These are phyloP conservation scores for Meteorus sp. DNA, from an alignment of 1,140 invertebrate species.

Conservation along the genomic window DNA sequence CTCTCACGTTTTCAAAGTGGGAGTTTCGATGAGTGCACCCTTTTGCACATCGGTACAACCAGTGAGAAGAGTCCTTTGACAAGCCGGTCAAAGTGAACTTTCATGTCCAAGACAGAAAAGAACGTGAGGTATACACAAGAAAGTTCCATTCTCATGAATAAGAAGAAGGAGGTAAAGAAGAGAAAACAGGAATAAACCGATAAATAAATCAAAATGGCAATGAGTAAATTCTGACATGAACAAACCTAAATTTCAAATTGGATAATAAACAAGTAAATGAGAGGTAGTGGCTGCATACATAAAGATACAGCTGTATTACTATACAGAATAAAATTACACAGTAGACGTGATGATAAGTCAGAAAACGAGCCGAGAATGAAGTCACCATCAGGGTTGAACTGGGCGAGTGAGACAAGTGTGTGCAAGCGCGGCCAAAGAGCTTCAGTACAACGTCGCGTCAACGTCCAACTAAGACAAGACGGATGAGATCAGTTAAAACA, in stretches of 20 bases:
- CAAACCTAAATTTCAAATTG: no score
- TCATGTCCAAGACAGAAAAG: constrained; percentile 37
- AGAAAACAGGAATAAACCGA: neutral
- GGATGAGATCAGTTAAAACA: constrained; percentile 59
- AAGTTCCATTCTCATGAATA: constrained; percentile 11
- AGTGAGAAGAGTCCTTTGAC: constrained; percentile 40
- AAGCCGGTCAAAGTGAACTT: constrained; percentile 51
- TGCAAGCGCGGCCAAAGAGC: no score
- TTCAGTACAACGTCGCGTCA: constrained; percentile 40
- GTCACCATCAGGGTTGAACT: constrained; percentile 10
- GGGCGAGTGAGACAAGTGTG: constrained; percentile 25
- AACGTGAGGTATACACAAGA: constrained; percentile 6
- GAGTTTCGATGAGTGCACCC: constrained; percentile 9
- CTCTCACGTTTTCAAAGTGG: neutral
- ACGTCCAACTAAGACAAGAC: constrained; percentile 44
- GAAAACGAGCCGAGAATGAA: constrained; percentile 24
- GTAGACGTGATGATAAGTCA: neutral
- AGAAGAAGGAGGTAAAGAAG: constrained; percentile 18
- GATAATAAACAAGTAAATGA: no score
- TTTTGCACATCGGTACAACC: no score
- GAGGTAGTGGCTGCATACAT: no score
- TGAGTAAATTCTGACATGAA: neutral
- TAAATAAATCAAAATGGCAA: neutral
- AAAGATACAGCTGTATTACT: no score
- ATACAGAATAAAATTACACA: no score